Conservation (phyloP, 2,113 vertebrate species). For the Nymphicus hollandicus region DNA sequence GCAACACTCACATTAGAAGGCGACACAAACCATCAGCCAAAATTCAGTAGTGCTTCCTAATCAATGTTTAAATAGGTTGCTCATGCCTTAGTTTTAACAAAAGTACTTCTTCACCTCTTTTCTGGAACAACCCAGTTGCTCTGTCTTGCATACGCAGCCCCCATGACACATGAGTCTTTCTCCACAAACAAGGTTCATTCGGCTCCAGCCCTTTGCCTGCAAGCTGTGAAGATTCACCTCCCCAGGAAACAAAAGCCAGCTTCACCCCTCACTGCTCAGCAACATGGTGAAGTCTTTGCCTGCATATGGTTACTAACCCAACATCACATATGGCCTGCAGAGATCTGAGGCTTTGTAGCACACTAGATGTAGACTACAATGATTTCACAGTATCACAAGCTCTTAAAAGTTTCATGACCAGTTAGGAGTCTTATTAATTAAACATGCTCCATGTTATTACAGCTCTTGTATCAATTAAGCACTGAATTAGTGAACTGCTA, state of each 20-base stretch:
- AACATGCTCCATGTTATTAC: constrained; percentile 30
- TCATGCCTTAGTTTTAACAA: not conserved
- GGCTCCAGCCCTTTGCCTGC: not conserved
- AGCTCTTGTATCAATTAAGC: constrained; percentile 47
- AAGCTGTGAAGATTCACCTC: not conserved
- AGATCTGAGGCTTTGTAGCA: not conserved
- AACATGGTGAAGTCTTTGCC: accelerated
- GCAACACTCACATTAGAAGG: not conserved
- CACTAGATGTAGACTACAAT: not conserved
- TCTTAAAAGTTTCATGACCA: constrained; percentile 44
- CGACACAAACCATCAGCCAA: not conserved
- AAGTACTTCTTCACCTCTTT: not conserved
- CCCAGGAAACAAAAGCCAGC: not conserved
- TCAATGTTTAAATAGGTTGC: not conserved
- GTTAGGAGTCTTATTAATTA: constrained; percentile 55
- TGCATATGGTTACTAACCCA: accelerated
- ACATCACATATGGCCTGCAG: not conserved
- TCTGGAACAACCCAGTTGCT: not conserved
- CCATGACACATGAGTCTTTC: not conserved
- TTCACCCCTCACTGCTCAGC: accelerated
- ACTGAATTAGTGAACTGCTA: not conserved
- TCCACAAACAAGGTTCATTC: not conserved
- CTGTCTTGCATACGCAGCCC: not conserved
- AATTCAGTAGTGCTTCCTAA: not conserved
- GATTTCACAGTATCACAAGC: not conserved